phyloP scores from a whole-genome alignment of 1,140 invertebrate species.

The Hormaphis cornu region DNA sequence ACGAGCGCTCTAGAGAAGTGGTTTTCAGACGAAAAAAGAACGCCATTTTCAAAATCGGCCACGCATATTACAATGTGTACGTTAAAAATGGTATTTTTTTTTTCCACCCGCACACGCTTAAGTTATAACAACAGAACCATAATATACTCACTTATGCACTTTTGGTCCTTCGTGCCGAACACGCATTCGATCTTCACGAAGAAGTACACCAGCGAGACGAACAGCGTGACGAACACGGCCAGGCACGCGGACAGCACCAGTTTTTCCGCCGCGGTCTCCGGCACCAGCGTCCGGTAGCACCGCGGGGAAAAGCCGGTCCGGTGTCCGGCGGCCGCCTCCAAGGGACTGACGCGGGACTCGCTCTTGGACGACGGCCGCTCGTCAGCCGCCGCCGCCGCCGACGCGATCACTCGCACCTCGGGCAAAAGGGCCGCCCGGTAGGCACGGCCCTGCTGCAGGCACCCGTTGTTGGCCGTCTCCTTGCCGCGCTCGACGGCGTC shows the following conservation, averaged over 20 bases:
- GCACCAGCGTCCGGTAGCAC: constrained; percentile 9
- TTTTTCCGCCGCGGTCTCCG: constrained; percentile 6
- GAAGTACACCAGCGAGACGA: constrained; percentile 5
- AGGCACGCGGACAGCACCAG: constrained; percentile 28
- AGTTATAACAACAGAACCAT: too few relatives aligned
- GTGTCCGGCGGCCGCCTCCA: constrained; percentile 9
- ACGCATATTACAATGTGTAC: too few relatives aligned
- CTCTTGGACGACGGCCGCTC: neutral
- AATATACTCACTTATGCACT: constrained; percentile 1
- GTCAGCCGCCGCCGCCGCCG: constrained; percentile 26
- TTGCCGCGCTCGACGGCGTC: neutral
- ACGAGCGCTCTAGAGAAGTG: too few relatives aligned
- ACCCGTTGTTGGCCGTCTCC: constrained; percentile 10
- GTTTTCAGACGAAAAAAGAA: too few relatives aligned
- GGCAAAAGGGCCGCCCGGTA: constrained; percentile 16
- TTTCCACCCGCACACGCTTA: too few relatives aligned
- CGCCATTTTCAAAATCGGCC: too few relatives aligned
- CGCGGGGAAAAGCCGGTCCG: constrained; percentile 21
- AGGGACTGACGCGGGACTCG: constrained; percentile 1
- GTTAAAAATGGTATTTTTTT: neutral
- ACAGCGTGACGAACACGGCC: constrained; percentile 15
- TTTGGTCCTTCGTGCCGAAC: neutral
- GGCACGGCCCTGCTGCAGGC: too few relatives aligned
- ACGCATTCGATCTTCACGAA: neutral
- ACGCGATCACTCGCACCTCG: constrained; percentile 33